Evolutionary conservation across 1,140 invertebrate species (phyloP).

Genomic region (Hycleus phaleratus): DNA sequence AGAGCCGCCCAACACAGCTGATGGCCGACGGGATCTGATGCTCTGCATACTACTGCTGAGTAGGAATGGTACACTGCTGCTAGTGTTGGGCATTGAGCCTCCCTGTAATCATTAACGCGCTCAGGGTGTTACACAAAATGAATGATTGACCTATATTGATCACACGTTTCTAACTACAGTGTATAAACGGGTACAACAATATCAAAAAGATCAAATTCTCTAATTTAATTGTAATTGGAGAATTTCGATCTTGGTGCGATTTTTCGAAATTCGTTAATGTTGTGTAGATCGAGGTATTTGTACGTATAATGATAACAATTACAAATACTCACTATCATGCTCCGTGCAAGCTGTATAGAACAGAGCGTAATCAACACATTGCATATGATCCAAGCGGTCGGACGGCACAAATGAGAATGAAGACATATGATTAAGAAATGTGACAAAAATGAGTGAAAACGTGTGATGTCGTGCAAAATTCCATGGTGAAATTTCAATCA

Average conservation of each 20-base stretch:
- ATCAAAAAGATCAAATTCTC: no score
- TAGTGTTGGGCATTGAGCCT: conserved; percentile 79
- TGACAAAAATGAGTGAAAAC: conserved; percentile 16
- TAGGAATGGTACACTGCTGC: conserved; percentile 76
- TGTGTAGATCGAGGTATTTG: background rate
- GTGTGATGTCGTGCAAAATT: conserved; percentile 18
- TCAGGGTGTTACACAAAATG: background rate
- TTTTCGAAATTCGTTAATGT: background rate
- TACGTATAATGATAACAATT: conserved; percentile 5
- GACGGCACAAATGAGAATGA: conserved; percentile 39
- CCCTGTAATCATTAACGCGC: conserved; percentile 47
- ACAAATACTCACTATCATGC: conserved; percentile 70
- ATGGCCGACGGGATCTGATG: conserved; percentile 69
- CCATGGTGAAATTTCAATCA: conserved; percentile 10
- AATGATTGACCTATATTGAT: no score
- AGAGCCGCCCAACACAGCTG: conserved; percentile 54
- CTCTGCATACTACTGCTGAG: conserved; percentile 75
- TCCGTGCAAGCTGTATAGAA: conserved; percentile 65
- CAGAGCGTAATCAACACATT: conserved; percentile 35
- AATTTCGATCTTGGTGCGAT: background rate
- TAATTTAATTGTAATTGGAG: no score
- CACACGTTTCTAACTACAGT: no score
- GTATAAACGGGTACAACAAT: no score
- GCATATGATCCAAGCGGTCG: conserved; percentile 34
- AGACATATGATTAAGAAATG: conserved; percentile 23